Evolutionary conservation across 2,797 vertebrate species (phyloP).

Genomic region (Meda fulgida): DNA sequence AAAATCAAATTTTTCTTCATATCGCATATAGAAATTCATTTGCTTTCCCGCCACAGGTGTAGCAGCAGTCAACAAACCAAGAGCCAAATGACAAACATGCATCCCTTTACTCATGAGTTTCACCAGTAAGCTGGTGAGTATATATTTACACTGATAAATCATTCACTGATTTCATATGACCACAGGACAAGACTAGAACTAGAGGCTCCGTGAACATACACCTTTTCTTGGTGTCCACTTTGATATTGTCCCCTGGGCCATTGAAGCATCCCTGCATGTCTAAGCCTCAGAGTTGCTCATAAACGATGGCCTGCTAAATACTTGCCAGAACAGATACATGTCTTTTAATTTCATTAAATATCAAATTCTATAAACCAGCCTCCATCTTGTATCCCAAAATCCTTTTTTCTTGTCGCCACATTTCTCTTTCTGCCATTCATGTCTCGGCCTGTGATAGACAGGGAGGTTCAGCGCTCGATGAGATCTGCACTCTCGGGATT

Average conservation of each 20-base stretch:
- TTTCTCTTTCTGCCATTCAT: constrained; percentile 20
- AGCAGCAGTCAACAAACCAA: neutral
- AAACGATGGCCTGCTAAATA: neutral
- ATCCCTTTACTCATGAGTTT: neutral
- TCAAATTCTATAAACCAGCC: neutral
- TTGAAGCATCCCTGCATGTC: constrained; percentile 63
- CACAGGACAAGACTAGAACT: constrained; percentile 13
- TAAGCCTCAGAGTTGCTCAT: neutral
- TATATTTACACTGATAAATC: constrained; percentile 69
- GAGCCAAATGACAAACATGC: neutral
- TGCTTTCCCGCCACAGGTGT: neutral
- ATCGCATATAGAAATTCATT: neutral
- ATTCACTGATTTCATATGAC: constrained; percentile 64
- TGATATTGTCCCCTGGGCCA: constrained; percentile 64
- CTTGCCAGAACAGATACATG: constrained; percentile 32
- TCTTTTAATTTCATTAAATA: constrained; percentile 9
- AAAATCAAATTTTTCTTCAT: neutral
- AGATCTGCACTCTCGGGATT: constrained; percentile 62
- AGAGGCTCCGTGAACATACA: constrained; percentile 52
- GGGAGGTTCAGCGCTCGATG: constrained; percentile 24
- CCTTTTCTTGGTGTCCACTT: constrained; percentile 55
- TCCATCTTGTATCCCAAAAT: neutral
- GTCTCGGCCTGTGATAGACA: constrained; percentile 20
- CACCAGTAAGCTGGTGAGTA: constrained; percentile 49
- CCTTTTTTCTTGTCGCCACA: neutral